Percentiles rank a stretch among this genome's conserved stretches.
phyloP scores from a whole-genome alignment of 2,888 invertebrate genomes.

The Caenorhabditis uteleia region DNA sequence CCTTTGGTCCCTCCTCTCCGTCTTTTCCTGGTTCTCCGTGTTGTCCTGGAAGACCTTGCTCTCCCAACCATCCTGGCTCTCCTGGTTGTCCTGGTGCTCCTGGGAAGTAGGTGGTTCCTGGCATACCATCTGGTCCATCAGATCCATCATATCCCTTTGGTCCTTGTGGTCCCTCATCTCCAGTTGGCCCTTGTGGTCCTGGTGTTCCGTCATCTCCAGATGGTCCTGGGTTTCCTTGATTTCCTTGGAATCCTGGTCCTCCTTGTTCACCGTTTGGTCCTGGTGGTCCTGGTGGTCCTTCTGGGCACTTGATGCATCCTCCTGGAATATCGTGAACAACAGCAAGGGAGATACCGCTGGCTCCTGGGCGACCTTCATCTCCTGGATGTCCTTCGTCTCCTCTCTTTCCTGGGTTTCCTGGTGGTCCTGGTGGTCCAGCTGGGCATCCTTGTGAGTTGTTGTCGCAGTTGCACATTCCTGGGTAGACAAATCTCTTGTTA shows the following conservation, averaged over 20 bases:
- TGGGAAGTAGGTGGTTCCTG: slow-evolving; percentile 49
- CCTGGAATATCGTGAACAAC: slow-evolving; percentile 52
- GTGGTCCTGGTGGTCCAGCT: slow-evolving; percentile 55
- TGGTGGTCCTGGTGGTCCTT: slow-evolving; percentile 46
- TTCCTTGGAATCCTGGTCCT: slow-evolving; percentile 43
- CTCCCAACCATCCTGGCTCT: slow-evolving; percentile 52
- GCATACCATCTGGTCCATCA: slow-evolving; percentile 49
- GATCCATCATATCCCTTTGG: slow-evolving; percentile 49
- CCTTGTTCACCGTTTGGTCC: slow-evolving; percentile 44
- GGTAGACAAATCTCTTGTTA: slow-evolving; percentile 48
- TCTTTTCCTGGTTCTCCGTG: slow-evolving; percentile 51
- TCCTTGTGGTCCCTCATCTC: slow-evolving; percentile 49
- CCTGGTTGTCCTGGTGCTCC: slow-evolving; percentile 56
- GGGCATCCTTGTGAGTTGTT: slow-evolving; percentile 52
- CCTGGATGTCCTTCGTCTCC: slow-evolving; percentile 52
- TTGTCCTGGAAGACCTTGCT: slow-evolving; percentile 49
- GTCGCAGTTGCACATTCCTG: slow-evolving; percentile 55
- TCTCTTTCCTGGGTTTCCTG: slow-evolving; percentile 49
- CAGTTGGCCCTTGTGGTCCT: slow-evolving; percentile 39
- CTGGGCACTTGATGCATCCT: slow-evolving; percentile 56
- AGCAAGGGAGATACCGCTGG: slow-evolving; percentile 50
- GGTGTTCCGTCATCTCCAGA: slow-evolving; percentile 42
- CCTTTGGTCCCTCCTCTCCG: slow-evolving; percentile 46
- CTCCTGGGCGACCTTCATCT: slow-evolving; percentile 47
- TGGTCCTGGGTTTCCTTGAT: slow-evolving; percentile 42